phyloP scores from a whole-genome alignment of 2,113 vertebrate species.

The Sula dactylatra region DNA sequence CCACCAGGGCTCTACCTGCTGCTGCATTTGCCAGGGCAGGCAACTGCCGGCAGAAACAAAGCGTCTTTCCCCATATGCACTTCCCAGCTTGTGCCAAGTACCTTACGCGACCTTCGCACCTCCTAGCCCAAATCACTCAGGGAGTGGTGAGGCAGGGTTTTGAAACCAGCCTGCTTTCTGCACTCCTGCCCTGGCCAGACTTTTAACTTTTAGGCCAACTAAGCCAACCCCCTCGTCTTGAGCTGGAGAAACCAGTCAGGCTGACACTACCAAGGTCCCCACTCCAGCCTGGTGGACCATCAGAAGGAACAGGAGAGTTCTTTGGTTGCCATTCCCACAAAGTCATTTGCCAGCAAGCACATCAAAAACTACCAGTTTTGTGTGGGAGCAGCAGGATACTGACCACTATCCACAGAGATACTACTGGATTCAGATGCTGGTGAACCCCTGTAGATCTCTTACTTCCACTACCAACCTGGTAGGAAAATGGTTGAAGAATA shows the following conservation, averaged over 20 bases:
- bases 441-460: background rate
- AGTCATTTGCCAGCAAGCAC: background rate
- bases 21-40: background rate
- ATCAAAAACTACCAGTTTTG: background rate
- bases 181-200: background rate
- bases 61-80: constrained; percentile 16
- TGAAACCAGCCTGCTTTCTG: constrained; percentile 18
- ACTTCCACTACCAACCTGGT: background rate
- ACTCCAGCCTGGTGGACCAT: background rate
- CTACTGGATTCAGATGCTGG: background rate
- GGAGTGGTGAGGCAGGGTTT: background rate
- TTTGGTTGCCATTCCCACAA: background rate
- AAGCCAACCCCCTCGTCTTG: background rate
- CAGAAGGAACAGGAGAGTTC: background rate
- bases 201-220: background rate
- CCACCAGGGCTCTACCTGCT: background rate
- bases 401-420: background rate
- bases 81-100: constrained; percentile 34
- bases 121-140: background rate
- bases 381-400: background rate
- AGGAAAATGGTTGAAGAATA: background rate
- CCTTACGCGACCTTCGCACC: constrained; percentile 49
- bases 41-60: background rate
- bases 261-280: background rate
- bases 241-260: background rate